These are phyloP conservation scores for Coilia nasus DNA, from an alignment of 2,797 vertebrate species.

Conservation along the genomic window DNA sequence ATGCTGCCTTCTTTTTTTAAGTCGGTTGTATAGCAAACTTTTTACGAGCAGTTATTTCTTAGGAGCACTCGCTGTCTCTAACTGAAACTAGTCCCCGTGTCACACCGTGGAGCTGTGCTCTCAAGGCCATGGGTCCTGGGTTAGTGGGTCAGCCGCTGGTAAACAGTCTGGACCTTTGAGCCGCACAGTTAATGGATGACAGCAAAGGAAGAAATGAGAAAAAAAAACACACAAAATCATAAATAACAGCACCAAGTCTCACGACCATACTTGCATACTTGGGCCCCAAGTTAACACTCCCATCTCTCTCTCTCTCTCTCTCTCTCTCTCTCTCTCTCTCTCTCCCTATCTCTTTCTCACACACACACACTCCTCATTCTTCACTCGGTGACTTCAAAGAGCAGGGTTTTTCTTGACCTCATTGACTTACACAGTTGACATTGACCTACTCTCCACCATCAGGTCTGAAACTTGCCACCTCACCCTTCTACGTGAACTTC, in stretches of 20 bases:
- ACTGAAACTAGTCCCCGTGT: neutral
- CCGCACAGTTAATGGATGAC: slow-evolving; percentile 26
- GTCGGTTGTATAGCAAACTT: no score
- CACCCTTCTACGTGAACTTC: no score
- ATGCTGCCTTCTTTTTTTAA: no score
- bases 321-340: neutral
- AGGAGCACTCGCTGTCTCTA: neutral
- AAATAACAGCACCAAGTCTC: neutral
- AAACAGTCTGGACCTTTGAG: slow-evolving; percentile 40
- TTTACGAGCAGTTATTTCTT: no score
- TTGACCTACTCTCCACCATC: neutral
- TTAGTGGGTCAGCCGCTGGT: slow-evolving; percentile 36
- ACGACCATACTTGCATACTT: neutral
- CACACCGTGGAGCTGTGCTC: neutral
- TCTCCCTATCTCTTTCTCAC: neutral
- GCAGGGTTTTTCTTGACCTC: neutral
- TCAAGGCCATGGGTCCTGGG: slow-evolving; percentile 33
- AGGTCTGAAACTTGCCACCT: neutral
- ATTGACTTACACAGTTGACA: neutral
- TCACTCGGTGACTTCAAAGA: neutral
- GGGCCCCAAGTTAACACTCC: neutral
- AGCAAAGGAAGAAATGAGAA: neutral
- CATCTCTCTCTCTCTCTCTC: neutral
- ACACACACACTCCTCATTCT: neutral
- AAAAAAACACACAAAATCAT: neutral